Base-by-base conservation (phyloP, 2,797 vertebrate genomes). In the Danio albolineatus region DNA sequence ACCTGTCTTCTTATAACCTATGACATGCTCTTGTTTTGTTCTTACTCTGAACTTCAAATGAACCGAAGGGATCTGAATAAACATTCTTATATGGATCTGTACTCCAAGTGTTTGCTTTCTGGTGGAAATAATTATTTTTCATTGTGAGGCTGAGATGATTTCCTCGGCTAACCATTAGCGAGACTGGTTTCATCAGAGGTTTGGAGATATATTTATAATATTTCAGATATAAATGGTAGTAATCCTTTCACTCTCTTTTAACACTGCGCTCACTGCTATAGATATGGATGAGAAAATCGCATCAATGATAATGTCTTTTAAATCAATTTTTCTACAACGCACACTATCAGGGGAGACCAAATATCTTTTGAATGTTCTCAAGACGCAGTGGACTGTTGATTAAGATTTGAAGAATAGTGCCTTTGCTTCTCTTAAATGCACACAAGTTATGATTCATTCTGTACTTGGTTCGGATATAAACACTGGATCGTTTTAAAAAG, bases 191-290 rank as follows among this genome's bases (percentile, higher is more conserved):
- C 80, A 71, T 83, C 83, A 87, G 70, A 82, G 79, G 83, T 88
- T 75, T 76, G 53, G 44, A 36, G n/a, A n/a, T n/a, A n/a, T 41
- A 88, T 28, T 43, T 65, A 88, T 89, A n/a, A n/a, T n/a, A 28
- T 28, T 89, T 88, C 61, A 81, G 85, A 88, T 85, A 89, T 79
- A 87, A 88, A 83, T 85, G 78, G 59, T 38, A 6, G 16, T 21
- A n/a, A n/a, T 85, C 83, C 85, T 80, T 83, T 87, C 73, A 65
- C 17, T 64, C 59, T 69, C 78, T 41, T 71, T 80, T 86, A 85
- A 85, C 88, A 83, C 87, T 83, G 69, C 75, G 78, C 21, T 81
- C 70, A 39, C 17, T 8, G 8, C 39, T 9, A 73, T 44, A 54
- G 44, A 64, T 19, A 19, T 49, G 60, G 49, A 79, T 81, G 70